Percentiles rank a stretch among this genome's conserved stretches.
Conservation (phyloP, 2,113 vertebrate genomes). For the Microtus pennsylvanicus region DNA sequence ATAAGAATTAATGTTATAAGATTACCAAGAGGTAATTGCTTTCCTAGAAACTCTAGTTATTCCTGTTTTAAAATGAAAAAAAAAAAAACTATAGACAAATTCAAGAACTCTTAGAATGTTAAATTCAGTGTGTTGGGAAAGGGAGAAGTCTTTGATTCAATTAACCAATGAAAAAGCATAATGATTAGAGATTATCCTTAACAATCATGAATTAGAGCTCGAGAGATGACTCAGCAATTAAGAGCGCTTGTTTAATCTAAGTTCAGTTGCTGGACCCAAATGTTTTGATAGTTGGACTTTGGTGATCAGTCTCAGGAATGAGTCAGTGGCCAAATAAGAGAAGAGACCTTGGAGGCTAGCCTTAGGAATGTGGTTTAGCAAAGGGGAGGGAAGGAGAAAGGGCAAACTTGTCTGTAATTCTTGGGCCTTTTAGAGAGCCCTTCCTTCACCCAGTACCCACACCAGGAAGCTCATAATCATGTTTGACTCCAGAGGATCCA, state of each 20-base stretch:
- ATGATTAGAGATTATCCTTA: background rate
- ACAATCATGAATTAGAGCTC: background rate
- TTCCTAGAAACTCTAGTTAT: background rate
- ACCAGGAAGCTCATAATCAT: background rate
- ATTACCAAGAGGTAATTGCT: background rate
- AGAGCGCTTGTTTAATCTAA: background rate
- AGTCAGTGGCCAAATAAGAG: background rate
- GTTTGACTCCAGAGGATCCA: background rate
- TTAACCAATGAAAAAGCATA: background rate
- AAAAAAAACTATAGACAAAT: background rate
- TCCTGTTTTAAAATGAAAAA: constrained; percentile 19
- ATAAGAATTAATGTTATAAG: background rate
- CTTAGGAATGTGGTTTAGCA: background rate
- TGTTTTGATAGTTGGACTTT: background rate
- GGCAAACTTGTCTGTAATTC: background rate
- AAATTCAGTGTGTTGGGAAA: background rate
- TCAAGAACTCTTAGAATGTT: background rate
- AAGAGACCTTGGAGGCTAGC: background rate
- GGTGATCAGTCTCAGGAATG: background rate
- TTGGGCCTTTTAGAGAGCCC: background rate
- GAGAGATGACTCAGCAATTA: background rate
- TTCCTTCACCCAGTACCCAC: background rate
- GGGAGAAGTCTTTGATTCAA: background rate
- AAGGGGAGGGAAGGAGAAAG: background rate
- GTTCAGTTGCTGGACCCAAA: background rate